A percentile compares a stretch with the other conserved stretches of the same genome.
Conservation (phyloP, 2,797 vertebrate genomes). For the Eleutherodactylus coqui region DNA sequence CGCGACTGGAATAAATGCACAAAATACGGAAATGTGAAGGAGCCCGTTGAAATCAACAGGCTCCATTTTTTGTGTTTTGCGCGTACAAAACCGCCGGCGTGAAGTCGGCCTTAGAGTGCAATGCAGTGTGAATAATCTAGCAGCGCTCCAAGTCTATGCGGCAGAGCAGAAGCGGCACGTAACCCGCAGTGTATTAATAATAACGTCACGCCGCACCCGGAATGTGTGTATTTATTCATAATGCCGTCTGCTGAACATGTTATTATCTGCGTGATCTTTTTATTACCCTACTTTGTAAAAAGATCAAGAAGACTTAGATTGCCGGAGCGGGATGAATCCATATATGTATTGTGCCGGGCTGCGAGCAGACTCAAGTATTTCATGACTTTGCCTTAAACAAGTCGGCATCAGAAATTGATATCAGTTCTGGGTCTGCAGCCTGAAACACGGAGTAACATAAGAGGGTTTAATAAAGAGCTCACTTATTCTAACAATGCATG, state of each 20-base stretch:
- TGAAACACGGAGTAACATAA: conserved; percentile 57
- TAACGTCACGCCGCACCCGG: not conserved
- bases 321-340: conserved; percentile 5
- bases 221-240: conserved; percentile 40
- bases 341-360: conserved; percentile 6
- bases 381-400: conserved; percentile 58
- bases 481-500: conserved; percentile 66
- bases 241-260: conserved; percentile 33
- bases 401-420: conserved; percentile 52
- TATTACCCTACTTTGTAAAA: conserved; percentile 45
- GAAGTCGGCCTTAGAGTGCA: no score
- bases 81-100: no score
- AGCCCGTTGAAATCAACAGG: no score
- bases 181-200: conserved; percentile 1
- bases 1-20: no score
- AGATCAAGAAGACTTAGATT: conserved; percentile 49
- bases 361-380: conserved; percentile 34
- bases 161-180: not conserved
- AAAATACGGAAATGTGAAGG: no score
- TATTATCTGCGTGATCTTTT: conserved; percentile 38
- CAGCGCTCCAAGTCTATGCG: not conserved
- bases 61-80: no score
- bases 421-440: conserved; percentile 42
- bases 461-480: conserved; percentile 60
- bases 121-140: conserved; percentile 24